Conservation (phyloP, 2,888 invertebrate species). For the Tipula lateralis region DNA sequence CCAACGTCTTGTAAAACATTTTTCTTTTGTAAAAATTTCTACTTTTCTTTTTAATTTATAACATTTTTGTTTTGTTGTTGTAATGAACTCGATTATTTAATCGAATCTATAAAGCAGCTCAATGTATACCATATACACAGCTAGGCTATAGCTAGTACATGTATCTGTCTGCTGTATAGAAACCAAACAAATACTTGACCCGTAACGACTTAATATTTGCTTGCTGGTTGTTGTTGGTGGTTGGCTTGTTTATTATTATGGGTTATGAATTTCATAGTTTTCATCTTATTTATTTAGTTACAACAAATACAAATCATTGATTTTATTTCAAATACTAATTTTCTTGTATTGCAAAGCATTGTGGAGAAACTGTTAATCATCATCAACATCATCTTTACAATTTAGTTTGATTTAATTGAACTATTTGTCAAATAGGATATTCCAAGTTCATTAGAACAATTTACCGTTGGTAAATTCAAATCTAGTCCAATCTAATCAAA, state of each 20-base stretch:
- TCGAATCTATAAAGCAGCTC: background rate
- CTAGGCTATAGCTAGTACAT: background rate
- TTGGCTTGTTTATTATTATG: background rate
- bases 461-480: too few relatives aligned
- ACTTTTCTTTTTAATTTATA: conserved; percentile 3
- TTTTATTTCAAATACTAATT: background rate
- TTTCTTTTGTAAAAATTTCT: background rate
- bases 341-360: background rate
- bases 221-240: background rate
- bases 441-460: too few relatives aligned
- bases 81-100: background rate
- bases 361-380: background rate
- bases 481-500: too few relatives aligned
- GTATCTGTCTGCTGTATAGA: background rate
- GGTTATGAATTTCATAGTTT: conserved; percentile 9
- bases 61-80: background rate
- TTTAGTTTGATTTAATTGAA: too few relatives aligned
- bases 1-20: background rate
- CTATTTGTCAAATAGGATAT: too few relatives aligned
- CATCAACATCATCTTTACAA: background rate
- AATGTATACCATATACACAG: too few relatives aligned
- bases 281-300: background rate
- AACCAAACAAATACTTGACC: conserved; percentile 19
- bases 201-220: conserved; percentile 13
- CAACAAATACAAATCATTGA: background rate